Evolutionary conservation across 2,113 vertebrate genomes (phyloP).

Genomic region (Ardeotis arabs): DNA sequence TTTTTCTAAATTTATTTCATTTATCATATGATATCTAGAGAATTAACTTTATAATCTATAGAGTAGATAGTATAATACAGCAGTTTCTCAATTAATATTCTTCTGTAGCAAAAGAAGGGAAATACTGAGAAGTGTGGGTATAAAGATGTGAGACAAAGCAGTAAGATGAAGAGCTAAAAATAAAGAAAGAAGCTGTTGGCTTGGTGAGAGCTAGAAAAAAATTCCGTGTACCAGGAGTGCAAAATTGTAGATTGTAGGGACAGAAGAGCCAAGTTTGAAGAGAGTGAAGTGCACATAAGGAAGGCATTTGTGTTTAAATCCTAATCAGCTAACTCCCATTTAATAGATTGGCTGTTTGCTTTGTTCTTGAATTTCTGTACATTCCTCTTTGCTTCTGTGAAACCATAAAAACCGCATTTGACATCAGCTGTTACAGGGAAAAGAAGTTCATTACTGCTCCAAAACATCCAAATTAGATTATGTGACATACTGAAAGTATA

Average conservation of each 20-base stretch:
- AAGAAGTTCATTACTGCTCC: background rate
- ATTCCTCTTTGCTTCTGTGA: constrained; percentile 5
- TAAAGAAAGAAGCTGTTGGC: background rate
- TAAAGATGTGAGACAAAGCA: background rate
- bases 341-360: background rate
- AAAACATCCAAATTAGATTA: background rate
- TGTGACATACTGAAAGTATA: background rate
- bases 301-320: background rate
- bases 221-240: background rate
- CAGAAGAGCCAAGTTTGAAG: background rate
- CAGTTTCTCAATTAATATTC: background rate
- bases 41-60: background rate
- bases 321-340: background rate
- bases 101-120: background rate
- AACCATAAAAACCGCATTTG: background rate
- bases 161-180: background rate
- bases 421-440: background rate
- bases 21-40: background rate
- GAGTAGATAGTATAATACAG: background rate
- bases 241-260: background rate
- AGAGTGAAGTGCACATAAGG: background rate
- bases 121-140: background rate
- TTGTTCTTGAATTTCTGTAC: background rate
- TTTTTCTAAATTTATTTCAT: background rate
- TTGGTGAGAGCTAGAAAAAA: background rate